Conservation (phyloP, 1,140 invertebrate species). For the Drosophila kohkoa region DNA sequence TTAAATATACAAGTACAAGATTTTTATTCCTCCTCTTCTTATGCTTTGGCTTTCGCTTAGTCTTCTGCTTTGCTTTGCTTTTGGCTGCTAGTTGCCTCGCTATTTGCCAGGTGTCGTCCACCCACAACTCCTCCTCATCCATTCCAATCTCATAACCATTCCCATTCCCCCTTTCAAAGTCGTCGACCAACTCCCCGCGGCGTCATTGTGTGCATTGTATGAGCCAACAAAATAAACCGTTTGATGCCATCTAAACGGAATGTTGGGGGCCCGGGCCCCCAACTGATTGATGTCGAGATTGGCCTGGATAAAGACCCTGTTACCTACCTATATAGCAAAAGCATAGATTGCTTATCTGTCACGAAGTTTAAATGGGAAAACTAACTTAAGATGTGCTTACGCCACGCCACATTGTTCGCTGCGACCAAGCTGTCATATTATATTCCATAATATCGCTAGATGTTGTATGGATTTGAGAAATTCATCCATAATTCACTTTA, state of each 20-base stretch:
- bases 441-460: not conserved
- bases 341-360: slow-evolving; percentile 37
- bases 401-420: slow-evolving; percentile 2
- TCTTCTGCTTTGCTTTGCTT: slow-evolving; percentile 2
- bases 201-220: slow-evolving; percentile 69
- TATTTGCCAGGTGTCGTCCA: slow-evolving; percentile 26
- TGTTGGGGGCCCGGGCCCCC: slow-evolving; percentile 1
- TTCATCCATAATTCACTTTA: too few species aligned
- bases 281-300: slow-evolving; percentile 67
- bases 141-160: not conserved
- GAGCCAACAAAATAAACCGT: slow-evolving; percentile 60
- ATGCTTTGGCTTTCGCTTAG: slow-evolving; percentile 18
- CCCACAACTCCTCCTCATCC: not conserved
- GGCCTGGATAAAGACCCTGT: not conserved
- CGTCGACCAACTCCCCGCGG: slow-evolving; percentile 58
- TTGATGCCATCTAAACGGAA: slow-evolving; percentile 69
- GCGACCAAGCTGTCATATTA: not conserved
- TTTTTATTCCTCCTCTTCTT: slow-evolving; percentile 35
- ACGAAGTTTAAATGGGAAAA: not conserved
- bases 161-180: too few species aligned
- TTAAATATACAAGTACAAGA: slow-evolving; percentile 77
- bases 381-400: not conserved
- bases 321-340: slow-evolving; percentile 3
- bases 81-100: not conserved
- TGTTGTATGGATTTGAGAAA: too few species aligned